These are phyloP conservation scores for Allobates femoralis DNA, from an alignment of 2,797 vertebrate genomes.

Conservation along the genomic window DNA sequence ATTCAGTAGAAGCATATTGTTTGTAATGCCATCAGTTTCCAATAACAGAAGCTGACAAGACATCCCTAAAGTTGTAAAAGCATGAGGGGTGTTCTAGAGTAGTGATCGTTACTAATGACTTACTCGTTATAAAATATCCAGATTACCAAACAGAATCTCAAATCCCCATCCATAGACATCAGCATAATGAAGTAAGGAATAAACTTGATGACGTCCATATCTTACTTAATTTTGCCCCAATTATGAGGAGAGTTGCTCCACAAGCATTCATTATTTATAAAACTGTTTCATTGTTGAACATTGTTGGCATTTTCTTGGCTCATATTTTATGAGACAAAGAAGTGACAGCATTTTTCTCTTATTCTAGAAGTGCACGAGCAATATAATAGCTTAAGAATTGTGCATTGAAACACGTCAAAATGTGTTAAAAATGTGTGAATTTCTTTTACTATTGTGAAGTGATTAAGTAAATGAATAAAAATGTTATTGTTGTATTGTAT, in stretches of 20 bases:
- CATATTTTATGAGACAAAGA: background rate
- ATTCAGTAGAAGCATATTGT: slow-evolving; percentile 43
- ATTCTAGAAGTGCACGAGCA: background rate
- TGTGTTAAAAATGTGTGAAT: background rate
- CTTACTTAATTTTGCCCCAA: background rate
- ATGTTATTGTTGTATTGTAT: too few species aligned
- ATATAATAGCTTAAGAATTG: background rate
- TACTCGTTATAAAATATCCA: background rate
- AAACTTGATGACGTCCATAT: background rate
- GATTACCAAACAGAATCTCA: background rate
- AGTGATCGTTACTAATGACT: slow-evolving; percentile 15
- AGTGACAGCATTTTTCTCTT: background rate
- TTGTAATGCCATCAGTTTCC: slow-evolving; percentile 40
- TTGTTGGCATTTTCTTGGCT: background rate
- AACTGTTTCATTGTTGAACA: background rate
- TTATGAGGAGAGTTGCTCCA: background rate
- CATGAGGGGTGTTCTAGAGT: background rate
- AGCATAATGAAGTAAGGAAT: background rate
- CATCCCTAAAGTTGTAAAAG: slow-evolving; percentile 23
- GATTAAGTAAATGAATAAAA: background rate
- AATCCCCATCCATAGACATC: background rate
- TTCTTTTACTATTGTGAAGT: background rate
- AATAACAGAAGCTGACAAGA: slow-evolving; percentile 32
- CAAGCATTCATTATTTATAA: background rate
- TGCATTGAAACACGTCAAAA: background rate